A percentile compares a stretch with the other conserved stretches of the same genome.
These are phyloP conservation scores for Perca fluviatilis DNA, from an alignment of 2,113 vertebrate genomes.

Conservation along the genomic window DNA sequence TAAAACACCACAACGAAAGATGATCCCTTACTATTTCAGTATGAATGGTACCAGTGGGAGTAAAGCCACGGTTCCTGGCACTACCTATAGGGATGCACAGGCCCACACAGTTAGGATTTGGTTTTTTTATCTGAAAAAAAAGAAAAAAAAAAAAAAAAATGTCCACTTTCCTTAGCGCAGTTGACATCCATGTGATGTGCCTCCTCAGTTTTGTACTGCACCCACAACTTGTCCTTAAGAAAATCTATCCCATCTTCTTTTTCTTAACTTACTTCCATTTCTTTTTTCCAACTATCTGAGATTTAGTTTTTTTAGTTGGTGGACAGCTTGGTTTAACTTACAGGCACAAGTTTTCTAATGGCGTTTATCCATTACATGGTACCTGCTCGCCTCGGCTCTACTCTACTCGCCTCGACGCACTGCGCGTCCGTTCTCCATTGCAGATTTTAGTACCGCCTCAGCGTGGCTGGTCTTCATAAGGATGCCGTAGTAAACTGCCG, in stretches of 20 bases:
- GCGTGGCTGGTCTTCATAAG: no score
- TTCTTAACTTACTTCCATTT: background rate
- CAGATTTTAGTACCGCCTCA: no score
- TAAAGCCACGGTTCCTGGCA: background rate
- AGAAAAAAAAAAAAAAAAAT: background rate
- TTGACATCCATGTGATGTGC: background rate
- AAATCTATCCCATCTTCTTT: background rate
- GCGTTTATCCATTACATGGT: no score
- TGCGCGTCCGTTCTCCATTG: no score
- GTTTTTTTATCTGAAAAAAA: background rate
- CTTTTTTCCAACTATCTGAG: background rate
- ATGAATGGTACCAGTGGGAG: slow-evolving; percentile 8
- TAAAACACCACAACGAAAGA: slow-evolving; percentile 25
- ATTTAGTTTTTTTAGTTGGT: background rate
- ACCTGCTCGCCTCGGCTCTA: no score
- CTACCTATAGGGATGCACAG: background rate
- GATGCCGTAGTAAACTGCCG: no score
- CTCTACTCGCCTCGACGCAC: no score
- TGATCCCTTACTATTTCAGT: slow-evolving; percentile 30
- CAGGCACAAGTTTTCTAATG: background rate
- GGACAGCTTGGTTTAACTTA: background rate
- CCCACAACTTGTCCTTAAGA: background rate
- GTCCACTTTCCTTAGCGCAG: background rate
- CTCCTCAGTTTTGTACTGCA: background rate
- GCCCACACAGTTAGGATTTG: background rate